phyloP scores from a whole-genome alignment of 2,113 vertebrate genomes.

The Sebastes schlegelii region DNA sequence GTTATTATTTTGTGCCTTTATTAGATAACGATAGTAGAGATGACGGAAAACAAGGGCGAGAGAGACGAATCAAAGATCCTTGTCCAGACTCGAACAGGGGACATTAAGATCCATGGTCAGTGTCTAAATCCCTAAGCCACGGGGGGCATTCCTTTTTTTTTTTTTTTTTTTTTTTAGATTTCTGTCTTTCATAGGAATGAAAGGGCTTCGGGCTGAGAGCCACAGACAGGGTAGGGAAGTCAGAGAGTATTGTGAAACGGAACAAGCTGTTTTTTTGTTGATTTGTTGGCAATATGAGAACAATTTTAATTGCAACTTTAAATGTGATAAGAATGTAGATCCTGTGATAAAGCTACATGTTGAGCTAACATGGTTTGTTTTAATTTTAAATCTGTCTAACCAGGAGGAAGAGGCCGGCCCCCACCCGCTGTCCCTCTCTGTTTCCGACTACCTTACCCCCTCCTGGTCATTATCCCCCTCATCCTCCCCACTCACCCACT shows the following conservation, averaged over 20 bases:
- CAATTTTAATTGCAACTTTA: neutral
- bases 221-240: no score
- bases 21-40: neutral
- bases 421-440: slow-evolving; percentile 82
- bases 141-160: no score
- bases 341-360: neutral
- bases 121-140: no score
- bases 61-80: neutral
- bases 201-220: no score
- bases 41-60: neutral
- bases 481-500: slow-evolving; percentile 84
- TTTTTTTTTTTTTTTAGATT: no score
- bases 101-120: neutral
- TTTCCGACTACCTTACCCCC: slow-evolving; percentile 86
- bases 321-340: neutral
- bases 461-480: slow-evolving; percentile 86
- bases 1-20: neutral
- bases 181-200: no score
- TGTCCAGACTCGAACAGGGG: neutral
- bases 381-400: slow-evolving; percentile 9
- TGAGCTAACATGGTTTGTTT: neutral
- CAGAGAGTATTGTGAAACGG: no score
- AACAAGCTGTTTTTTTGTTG: no score
- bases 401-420: slow-evolving; percentile 84
- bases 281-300: no score